Evolutionary conservation across 2,797 vertebrate genomes (phyloP).

Genomic region (Thaleichthys pacificus): DNA sequence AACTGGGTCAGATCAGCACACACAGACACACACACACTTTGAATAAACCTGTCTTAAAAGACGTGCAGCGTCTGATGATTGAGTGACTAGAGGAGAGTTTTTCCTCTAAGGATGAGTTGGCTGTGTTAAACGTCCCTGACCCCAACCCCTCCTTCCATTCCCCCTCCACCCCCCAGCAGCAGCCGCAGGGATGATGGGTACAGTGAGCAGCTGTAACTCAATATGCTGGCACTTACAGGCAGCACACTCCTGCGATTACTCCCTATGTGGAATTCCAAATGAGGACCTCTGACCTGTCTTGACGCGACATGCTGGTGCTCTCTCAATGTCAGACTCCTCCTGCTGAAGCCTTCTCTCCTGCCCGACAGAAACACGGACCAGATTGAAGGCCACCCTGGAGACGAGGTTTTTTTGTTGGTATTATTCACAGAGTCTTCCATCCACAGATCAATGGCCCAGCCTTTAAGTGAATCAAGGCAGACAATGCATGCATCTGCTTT

Average conservation of each 20-base stretch:
- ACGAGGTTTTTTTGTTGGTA: slow-evolving; percentile 18
- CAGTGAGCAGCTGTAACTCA: slow-evolving; percentile 34
- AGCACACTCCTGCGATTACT: slow-evolving; percentile 7
- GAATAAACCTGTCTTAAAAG: background rate
- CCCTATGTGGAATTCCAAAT: slow-evolving; percentile 25
- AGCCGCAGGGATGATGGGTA: slow-evolving; percentile 23
- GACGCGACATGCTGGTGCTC: slow-evolving; percentile 20
- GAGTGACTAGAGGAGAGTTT: slow-evolving; percentile 29
- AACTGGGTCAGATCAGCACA: background rate
- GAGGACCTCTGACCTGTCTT: slow-evolving; percentile 23
- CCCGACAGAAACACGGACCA: slow-evolving; percentile 47
- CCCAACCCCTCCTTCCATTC: slow-evolving; percentile 10
- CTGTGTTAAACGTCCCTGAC: slow-evolving; percentile 33
- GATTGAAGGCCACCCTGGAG: slow-evolving; percentile 28
- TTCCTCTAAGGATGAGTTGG: slow-evolving; percentile 14
- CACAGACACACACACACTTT: background rate
- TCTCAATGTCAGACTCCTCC: slow-evolving; percentile 45
- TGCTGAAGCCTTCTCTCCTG: slow-evolving; percentile 29
- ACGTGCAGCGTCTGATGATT: background rate
- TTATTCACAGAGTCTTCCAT: slow-evolving; percentile 47
- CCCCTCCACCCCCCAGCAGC: slow-evolving; percentile 23
- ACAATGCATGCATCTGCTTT: slow-evolving; percentile 45
- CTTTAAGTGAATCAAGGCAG: slow-evolving; percentile 38
- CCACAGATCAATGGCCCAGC: slow-evolving; percentile 47
- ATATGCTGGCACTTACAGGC: slow-evolving; percentile 24